A percentile compares a stretch with the other conserved stretches of the same genome.
Evolutionary conservation across 2,888 invertebrate genomes (phyloP).

Genomic region (Neoaliturus tenellus): DNA sequence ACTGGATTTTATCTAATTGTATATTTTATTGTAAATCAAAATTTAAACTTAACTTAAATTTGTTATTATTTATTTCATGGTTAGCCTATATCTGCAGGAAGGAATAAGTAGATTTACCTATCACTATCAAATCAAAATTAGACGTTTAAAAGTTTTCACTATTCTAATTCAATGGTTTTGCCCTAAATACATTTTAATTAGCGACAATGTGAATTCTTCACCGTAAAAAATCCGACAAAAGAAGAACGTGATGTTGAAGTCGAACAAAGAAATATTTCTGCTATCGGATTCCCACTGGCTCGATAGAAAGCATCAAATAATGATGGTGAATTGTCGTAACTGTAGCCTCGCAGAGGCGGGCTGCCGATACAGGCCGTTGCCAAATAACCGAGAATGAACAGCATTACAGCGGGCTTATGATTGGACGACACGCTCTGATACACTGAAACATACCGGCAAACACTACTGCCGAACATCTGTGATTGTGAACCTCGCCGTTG

Average conservation of each 20-base stretch:
- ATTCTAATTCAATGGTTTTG: no score
- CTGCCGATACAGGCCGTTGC: constrained; percentile 12
- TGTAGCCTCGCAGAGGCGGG: background rate
- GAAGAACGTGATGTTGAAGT: background rate
- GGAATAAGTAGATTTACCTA: no score
- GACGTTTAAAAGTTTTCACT: no score
- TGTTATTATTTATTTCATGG: no score
- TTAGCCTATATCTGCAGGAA: no score
- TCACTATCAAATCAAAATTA: no score
- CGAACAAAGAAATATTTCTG: background rate
- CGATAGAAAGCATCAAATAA: constrained; percentile 12
- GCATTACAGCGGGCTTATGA: background rate
- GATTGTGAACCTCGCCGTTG: background rate
- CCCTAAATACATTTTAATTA: no score
- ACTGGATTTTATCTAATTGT: no score
- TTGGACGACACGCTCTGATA: constrained; percentile 29
- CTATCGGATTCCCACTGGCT: background rate
- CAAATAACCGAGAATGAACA: constrained; percentile 22
- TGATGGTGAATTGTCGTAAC: constrained; percentile 28
- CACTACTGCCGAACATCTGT: background rate
- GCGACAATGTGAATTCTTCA: no score
- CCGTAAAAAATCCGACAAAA: no score
- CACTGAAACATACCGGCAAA: background rate
- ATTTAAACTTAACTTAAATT: no score
- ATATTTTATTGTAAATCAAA: no score